Base-by-base conservation (phyloP, 2,888 invertebrate species). In the Eurois occulta region DNA sequence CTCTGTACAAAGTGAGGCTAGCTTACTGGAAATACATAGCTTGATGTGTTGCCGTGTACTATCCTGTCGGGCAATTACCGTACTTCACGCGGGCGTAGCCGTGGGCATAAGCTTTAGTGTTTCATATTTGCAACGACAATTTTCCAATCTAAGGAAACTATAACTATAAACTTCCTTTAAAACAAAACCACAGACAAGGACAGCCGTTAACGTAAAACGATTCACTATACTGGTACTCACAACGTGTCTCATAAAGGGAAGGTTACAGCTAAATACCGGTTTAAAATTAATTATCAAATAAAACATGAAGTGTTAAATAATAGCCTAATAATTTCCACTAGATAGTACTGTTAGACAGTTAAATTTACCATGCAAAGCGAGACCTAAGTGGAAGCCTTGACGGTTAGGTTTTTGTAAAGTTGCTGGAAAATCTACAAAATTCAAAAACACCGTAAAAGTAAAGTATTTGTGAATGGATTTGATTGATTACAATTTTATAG, bases 201-300 rank as follows among this genome's bases (percentile, higher is more conserved):
- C n/a, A 52, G 35, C 65, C 69, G 43, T 77, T 67, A 58, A 67
- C 58, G 8, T 41, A 13, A 60, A 80, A 70, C 65, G 35, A 66
- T 80, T 55, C 81, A 69, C 69, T 60, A 80, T 65, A 76, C 67
- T 38, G 13, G 11, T 52, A 69, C 62, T 55, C 41, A 70, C 74
- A 75, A 58, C 52, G 38, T 69, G 35, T 72, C 52, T 55, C 65
- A 21, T 72, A 69, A 75, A 83, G 3, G 28, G 16, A n/a, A 38
- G 13, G 32, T 68, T 64, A 65, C 38, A 68, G n/a, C n/a, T 35
- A 32, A 72, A 78, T 46, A 67, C 75, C 46, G 66, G 35, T 75
- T 55, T 41, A 21, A 72, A 85, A 81, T 85, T 75, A 81, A 82
- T 66, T 72, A 78, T 52, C 32, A 75, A 82, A 82, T 78, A 78